Evolutionary conservation across 2,797 vertebrate genomes (phyloP).

Genomic region (Cynopterus sphinx): DNA sequence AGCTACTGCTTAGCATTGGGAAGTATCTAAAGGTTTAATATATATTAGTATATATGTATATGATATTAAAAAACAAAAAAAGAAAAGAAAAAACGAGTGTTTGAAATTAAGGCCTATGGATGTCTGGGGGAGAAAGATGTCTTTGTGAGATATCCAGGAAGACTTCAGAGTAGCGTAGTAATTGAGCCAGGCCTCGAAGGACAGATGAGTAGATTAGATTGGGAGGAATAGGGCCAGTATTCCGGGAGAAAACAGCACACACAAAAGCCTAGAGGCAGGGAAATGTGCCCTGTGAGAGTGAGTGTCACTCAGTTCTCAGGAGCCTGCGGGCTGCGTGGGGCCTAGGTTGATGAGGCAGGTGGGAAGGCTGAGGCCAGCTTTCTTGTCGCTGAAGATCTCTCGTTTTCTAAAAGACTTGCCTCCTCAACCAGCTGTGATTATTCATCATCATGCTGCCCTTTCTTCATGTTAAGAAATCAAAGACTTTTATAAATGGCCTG

Average conservation of each 20-base stretch:
- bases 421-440: background rate
- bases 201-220: background rate
- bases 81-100: background rate
- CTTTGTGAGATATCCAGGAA: background rate
- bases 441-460: constrained; percentile 29
- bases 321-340: background rate
- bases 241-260: background rate
- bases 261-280: background rate
- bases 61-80: background rate
- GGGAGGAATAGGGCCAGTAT: background rate
- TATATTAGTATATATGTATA: background rate
- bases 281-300: background rate
- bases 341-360: background rate
- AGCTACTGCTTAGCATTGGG: background rate
- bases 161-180: background rate
- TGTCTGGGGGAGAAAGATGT: background rate
- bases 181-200: background rate
- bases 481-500: constrained; percentile 47
- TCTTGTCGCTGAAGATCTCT: background rate
- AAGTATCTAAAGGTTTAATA: background rate
- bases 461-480: constrained; percentile 58
- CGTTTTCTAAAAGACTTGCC: background rate
- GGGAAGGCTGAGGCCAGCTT: background rate
- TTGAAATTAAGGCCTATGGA: background rate
- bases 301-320: background rate